Evolutionary conservation across 2,888 invertebrate species (phyloP), one percentile per base, ranked within the genome.

Genomic region (Physocephala rufipes): DNA sequence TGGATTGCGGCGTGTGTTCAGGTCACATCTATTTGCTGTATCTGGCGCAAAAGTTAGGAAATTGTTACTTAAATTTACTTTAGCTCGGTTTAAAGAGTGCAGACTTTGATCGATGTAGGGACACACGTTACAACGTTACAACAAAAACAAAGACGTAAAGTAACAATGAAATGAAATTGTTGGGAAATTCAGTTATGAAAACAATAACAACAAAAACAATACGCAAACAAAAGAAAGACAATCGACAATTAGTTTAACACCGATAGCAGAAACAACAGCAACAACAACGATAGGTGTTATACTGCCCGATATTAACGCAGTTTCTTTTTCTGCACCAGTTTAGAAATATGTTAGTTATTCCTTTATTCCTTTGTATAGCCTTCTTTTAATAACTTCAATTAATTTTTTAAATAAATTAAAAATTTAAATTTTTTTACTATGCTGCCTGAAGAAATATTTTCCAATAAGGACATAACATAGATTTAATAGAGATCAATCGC

Each of bases 81-180:
- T 61, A 61, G n/a, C n/a, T n/a, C n/a, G n/a, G n/a, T 61, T 61
- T 30, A 30, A 55, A 55, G 9, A 26, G 15, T 36, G 3, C 30
- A 26, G 30, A 15, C 36, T 28, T 21, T n/a, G 26, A 16, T 7
- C 36, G 9, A 7, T 36, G 36, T 36, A 36, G 36, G 36, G 28
- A 30, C 26, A n/a, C n/a, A n/a, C n/a, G n/a, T n/a, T n/a, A n/a
- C n/a, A n/a, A n/a, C n/a, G n/a, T n/a, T n/a, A n/a, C n/a, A n/a
- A n/a, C n/a, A n/a, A n/a, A n/a, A n/a, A n/a, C n/a, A n/a, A n/a
- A n/a, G n/a, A n/a, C n/a, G n/a, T n/a, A 67, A 67, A 36, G 36
- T 36, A 36, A 67, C 67, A 67, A 67, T 67, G 67, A 58, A 67
- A 43, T 36, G 67, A 58, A 67, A 67, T 67, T 67, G 67, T 67